Evolutionary conservation across 2,797 vertebrate species (phyloP).

Genomic region (Gymnodraco acuticeps): DNA sequence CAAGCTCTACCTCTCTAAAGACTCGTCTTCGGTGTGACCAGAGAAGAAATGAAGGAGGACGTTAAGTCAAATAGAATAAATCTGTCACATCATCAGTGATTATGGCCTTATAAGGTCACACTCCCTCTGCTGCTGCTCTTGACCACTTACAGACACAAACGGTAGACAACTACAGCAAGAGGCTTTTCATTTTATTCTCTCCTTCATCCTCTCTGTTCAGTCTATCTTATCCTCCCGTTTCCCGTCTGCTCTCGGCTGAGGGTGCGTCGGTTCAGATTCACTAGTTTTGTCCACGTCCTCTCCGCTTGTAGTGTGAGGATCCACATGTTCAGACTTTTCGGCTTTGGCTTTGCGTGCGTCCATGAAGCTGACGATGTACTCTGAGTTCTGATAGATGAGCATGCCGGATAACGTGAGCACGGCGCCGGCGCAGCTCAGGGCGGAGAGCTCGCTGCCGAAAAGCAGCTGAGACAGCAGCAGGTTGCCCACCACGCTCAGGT

Average conservation of each 20-base stretch:
- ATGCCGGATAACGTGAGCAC: slow-evolving; percentile 91
- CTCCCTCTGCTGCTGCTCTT: slow-evolving; percentile 22
- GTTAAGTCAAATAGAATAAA: slow-evolving; percentile 23
- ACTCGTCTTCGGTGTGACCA: slow-evolving; percentile 44
- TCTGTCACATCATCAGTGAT: slow-evolving; percentile 22
- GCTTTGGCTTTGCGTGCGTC: slow-evolving; percentile 68
- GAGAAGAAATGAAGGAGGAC: slow-evolving; percentile 57
- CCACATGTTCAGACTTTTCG: neutral
- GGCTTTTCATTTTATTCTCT: slow-evolving; percentile 13
- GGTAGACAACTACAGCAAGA: slow-evolving; percentile 2
- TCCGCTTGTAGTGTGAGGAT: slow-evolving; percentile 3
- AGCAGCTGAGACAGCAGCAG: slow-evolving; percentile 92
- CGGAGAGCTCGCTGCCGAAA: slow-evolving; percentile 89
- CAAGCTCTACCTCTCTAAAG: slow-evolving; percentile 36
- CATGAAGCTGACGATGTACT: slow-evolving; percentile 86
- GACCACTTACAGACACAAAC: slow-evolving; percentile 1
- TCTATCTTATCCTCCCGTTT: slow-evolving; percentile 71
- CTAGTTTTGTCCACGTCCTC: slow-evolving; percentile 20
- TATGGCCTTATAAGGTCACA: slow-evolving; percentile 41
- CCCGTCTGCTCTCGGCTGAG: slow-evolving; percentile 44
- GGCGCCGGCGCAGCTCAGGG: slow-evolving; percentile 91
- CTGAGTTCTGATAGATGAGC: slow-evolving; percentile 95
- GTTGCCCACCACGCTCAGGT: slow-evolving; percentile 94
- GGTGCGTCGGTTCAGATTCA: slow-evolving; percentile 34
- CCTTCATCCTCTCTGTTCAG: slow-evolving; percentile 58